phyloP scores from a whole-genome alignment of 2,888 invertebrate genomes.

The Phymatocera aterrima region DNA sequence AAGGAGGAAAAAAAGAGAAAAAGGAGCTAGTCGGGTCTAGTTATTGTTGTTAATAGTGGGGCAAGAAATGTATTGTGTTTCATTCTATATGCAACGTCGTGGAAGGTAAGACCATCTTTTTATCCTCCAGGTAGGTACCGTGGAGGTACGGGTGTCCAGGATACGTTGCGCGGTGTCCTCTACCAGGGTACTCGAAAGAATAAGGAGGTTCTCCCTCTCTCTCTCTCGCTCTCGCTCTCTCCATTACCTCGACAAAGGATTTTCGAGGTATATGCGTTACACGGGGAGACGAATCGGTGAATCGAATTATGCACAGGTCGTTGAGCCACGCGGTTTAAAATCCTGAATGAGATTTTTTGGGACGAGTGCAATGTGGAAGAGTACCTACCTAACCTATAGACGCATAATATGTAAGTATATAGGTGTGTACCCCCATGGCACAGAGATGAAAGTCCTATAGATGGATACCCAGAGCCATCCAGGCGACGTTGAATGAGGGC shows the following conservation, averaged over 20 bases:
- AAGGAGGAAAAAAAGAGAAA: conserved; percentile 8
- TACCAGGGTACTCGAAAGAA: neutral
- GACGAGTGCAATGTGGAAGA: conserved; percentile 34
- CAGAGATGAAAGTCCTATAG: neutral
- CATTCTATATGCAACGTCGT: conserved; percentile 40
- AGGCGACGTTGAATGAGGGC: conserved; percentile 30
- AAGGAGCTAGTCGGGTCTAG: conserved; percentile 41
- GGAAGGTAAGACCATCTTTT: conserved; percentile 29
- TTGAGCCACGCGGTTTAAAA: conserved; percentile 54
- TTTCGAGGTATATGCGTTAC: neutral
- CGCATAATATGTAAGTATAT: neutral
- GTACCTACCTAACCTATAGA: too few relatives aligned
- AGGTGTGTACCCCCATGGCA: conserved; percentile 5
- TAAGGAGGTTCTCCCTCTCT: conserved; percentile 13
- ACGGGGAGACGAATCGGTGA: conserved; percentile 56
- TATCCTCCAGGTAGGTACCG: conserved; percentile 18
- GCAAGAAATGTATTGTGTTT: conserved; percentile 61
- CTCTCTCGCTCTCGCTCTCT: too few relatives aligned
- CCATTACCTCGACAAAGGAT: conserved; percentile 34
- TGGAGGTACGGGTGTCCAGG: neutral
- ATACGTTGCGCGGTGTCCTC: neutral
- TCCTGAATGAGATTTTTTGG: conserved; percentile 45
- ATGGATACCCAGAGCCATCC: conserved; percentile 21
- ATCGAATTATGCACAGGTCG: conserved; percentile 67
- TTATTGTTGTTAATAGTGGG: conserved; percentile 69